Conservation (phyloP, 2,888 invertebrate genomes). For the Drosophila emarginata region DNA sequence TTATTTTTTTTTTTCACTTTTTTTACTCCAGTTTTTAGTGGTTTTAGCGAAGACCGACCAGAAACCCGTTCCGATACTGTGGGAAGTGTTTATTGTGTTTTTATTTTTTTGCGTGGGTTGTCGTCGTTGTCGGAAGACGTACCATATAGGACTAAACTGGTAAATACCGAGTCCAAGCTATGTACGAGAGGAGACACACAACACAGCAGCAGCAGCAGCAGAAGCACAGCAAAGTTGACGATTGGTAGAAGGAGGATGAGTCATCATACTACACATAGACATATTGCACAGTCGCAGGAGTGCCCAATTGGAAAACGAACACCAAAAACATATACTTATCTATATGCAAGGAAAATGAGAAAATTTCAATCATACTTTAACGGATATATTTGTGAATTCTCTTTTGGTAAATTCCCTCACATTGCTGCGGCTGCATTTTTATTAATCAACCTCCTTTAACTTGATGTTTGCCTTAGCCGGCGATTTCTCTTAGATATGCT, state of each 20-base stretch:
- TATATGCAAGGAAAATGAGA: not conserved
- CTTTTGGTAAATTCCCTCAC: not conserved
- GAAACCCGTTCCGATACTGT: slow-evolving; percentile 15
- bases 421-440: not conserved
- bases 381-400: not conserved
- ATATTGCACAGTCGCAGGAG: slow-evolving; percentile 48
- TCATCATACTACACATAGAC: slow-evolving; percentile 29
- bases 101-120: slow-evolving; percentile 18
- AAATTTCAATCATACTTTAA: slow-evolving; percentile 16
- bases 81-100: slow-evolving; percentile 6
- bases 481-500: not conserved
- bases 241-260: slow-evolving; percentile 55
- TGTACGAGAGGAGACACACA: slow-evolving; percentile 28
- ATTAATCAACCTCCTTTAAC: slow-evolving; percentile 1
- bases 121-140: slow-evolving; percentile 31
- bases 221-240: slow-evolving; percentile 44
- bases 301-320: slow-evolving; percentile 40
- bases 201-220: not conserved
- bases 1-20: not conserved
- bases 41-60: slow-evolving; percentile 8
- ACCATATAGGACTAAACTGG: slow-evolving; percentile 36
- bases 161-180: slow-evolving; percentile 35
- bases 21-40: slow-evolving; percentile 6
- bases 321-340: not conserved
- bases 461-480: not conserved